Base-by-base conservation (phyloP, 2,113 vertebrate species). In the Clarias macrocephalus region DNA sequence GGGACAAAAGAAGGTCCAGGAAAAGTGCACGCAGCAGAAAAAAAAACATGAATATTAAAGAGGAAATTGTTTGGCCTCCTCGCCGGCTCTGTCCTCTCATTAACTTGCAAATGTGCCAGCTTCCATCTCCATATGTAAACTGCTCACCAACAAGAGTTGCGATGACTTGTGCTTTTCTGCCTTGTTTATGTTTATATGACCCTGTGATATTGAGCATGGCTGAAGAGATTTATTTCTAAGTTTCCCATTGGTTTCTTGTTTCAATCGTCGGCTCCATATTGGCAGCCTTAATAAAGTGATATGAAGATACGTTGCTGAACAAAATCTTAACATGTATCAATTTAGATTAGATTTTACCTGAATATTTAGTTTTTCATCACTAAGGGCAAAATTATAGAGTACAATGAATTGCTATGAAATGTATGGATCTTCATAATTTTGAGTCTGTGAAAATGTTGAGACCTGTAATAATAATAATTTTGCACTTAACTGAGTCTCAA, bases 31-130 rank as follows among this genome's bases (percentile, higher is more conserved):
- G 85, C 52, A 88, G 88, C 89, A 92, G 87, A 89, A 90, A 83
- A 56, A 48, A 76, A 80, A 89, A 88, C 89, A 94, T 94, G 92
- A 94, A 95, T 95, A 95, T 95, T 91, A 90, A 94, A 93, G 90
- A 92, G 88, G 84, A 89, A 73, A 88, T 79, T 89, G 90, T 93
- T 93, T 93, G 92, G 91, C 91, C 93, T 93, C 90, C 89, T 91
- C 89, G 87, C 90, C 88, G 88, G 89, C 89, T 89, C 88, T 59
- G 54, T 86, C 80, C 62, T 87, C 90, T 91, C 89, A 91, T 91
- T 91, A 91, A 91, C 83, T 91, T 92, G 90, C 89, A 91, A 92
- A 92, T 92, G 84, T 79, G 85, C 88, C 79, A 76, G 87, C 89
- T 85, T 88, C 83, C 83, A 81, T 91, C 88, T 86, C 85, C 77